Conservation (phyloP, 30 jellyfish, hydroid and myxozoan genomes). For the Aurelia sp. region DNA sequence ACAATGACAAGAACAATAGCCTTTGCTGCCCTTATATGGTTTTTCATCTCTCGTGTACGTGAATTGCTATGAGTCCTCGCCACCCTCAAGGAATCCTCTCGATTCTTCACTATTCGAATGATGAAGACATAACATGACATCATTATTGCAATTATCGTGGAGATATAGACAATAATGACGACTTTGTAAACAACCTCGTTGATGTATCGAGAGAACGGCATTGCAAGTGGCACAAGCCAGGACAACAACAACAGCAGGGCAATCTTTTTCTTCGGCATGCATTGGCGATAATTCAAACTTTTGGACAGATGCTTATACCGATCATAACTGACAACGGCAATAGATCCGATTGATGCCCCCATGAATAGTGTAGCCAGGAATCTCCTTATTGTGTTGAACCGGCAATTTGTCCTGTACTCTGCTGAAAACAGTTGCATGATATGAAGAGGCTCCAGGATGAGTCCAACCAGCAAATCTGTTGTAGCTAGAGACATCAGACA, state of each 20-base stretch:
- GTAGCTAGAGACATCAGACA: slow-evolving; percentile 72
- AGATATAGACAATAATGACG: slow-evolving; percentile 35
- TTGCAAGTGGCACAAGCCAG: slow-evolving; percentile 80
- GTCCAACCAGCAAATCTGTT: slow-evolving; percentile 85
- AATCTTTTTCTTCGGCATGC: slow-evolving; percentile 60
- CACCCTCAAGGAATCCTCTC: slow-evolving; percentile 10
- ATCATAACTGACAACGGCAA: slow-evolving; percentile 79
- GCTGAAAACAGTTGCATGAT: slow-evolving; percentile 49
- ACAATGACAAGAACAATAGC: slow-evolving; percentile 23
- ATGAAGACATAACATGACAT: slow-evolving; percentile 49
- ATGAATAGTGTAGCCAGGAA: slow-evolving; percentile 56
- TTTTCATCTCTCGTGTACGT: neutral
- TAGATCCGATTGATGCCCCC: slow-evolving; percentile 82
- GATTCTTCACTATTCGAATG: slow-evolving; percentile 30
- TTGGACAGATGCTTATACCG: slow-evolving; percentile 76
- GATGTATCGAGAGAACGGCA: slow-evolving; percentile 72
- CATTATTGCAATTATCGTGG: slow-evolving; percentile 28
- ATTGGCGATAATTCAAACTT: slow-evolving; percentile 43
- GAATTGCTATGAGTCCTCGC: too few relatives aligned
- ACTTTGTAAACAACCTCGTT: slow-evolving; percentile 52
- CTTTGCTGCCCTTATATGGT: slow-evolving; percentile 57
- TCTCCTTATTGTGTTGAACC: slow-evolving; percentile 54
- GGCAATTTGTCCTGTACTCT: slow-evolving; percentile 41
- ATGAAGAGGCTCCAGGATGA: slow-evolving; percentile 54
- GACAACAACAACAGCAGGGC: slow-evolving; percentile 44